These are phyloP conservation scores for Hylomyscus alleni DNA, from an alignment of 2,797 vertebrate species.

Conservation along the genomic window DNA sequence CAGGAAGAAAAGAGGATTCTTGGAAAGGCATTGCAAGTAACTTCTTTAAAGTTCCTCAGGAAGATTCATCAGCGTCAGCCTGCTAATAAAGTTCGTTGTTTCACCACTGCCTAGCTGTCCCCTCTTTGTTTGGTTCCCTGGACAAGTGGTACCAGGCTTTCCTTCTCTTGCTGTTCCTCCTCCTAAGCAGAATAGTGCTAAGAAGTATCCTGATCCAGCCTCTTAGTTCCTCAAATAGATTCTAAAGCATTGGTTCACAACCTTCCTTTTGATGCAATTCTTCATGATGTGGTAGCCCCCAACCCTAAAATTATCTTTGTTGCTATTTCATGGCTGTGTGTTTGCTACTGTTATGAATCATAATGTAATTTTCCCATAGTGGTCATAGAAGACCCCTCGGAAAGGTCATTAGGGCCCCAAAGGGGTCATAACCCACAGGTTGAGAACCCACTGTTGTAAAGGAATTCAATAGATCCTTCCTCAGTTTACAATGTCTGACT, in stretches of 20 bases:
- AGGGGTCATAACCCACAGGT: too few species aligned
- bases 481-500: neutral
- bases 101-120: accelerated
- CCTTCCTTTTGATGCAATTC: neutral
- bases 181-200: neutral
- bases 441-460: neutral
- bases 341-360: neutral
- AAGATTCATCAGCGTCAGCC: neutral
- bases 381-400: neutral
- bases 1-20: neutral
- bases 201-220: neutral
- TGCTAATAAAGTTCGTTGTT: accelerated
- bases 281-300: neutral
- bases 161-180: neutral
- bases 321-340: neutral
- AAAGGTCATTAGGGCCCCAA: neutral
- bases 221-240: neutral
- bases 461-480: neutral
- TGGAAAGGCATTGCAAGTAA: neutral
- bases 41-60: neutral
- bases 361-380: too few species aligned
- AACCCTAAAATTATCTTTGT: neutral
- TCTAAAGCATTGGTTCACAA: neutral
- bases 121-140: neutral
- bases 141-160: neutral